Base-by-base conservation (phyloP, 2,888 invertebrate genomes). In the Orthosia incerta region DNA sequence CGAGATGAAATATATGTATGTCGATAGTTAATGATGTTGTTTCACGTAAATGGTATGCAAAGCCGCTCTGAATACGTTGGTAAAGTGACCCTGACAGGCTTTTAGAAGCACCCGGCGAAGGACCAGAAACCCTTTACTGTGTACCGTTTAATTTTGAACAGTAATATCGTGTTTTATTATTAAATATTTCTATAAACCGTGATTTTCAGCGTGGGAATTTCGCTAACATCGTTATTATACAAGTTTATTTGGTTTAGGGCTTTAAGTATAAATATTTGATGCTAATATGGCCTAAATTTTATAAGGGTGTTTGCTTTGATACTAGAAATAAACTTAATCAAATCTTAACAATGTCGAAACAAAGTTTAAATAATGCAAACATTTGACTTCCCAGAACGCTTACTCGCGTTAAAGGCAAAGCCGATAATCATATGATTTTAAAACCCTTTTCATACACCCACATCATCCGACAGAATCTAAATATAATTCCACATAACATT, bases 51-150 rank as follows among this genome's bases (percentile, higher is more conserved):
- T 83, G 83, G 72, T 83, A 85, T 83, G 78, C 79, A 85, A 79
- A 86, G 76, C 76, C 60, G 51, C 23, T 66, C 69, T 73, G 71
- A 77, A 78, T 85, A 82, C 82, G 83, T 83, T 82, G 79, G 81
- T 86, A 87, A 89, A 90, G 86, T 80, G 78, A 82, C 81, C 82
- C 83, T 85, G 89, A 87, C 89, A 89, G 89, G 91, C 89, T 89
- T 90, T 90, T 89, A 90, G 85, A 55, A 60, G 74, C 89, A 89
- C 74, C 84, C 86, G 87, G 86, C 66, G 78, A 69, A 64, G 64
- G 23, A 50, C 59, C 55, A 57, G 55, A 23, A 76, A 76, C 75
- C 76, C 71, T 59, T 59, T 68, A 63, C 74, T 68, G 51, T 74
- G 64, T 63, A 71, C 65, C 71, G 65, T 83, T 86, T 81, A 86